phyloP scores from a whole-genome alignment of 2,888 invertebrate genomes.

The Cyrtodaria siliqua region DNA sequence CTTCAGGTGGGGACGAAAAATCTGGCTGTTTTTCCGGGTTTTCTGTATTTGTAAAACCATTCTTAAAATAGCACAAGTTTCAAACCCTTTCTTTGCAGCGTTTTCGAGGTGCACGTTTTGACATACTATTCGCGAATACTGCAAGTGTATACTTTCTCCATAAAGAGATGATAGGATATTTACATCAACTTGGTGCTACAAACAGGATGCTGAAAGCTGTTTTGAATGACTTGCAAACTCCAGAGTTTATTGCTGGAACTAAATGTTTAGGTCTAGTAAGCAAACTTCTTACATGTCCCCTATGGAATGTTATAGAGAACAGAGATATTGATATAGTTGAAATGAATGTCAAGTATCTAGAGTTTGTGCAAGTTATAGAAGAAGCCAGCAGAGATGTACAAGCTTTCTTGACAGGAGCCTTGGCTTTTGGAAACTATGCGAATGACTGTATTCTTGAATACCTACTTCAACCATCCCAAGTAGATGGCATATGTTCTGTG shows the following conservation, averaged over 20 bases:
- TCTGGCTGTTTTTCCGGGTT: slow-evolving; percentile 21
- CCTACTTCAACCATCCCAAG: neutral
- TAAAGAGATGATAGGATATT: slow-evolving; percentile 16
- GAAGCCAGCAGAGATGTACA: neutral
- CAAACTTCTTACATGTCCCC: slow-evolving; percentile 21
- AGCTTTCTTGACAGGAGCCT: neutral
- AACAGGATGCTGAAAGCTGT: too few relatives aligned
- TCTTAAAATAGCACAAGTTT: slow-evolving; percentile 19
- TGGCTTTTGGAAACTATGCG: neutral
- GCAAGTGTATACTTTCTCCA: slow-evolving; percentile 19
- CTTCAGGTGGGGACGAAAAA: slow-evolving; percentile 24
- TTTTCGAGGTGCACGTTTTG: slow-evolving; percentile 36
- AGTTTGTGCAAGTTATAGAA: neutral
- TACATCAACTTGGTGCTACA: neutral
- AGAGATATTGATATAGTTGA: neutral
- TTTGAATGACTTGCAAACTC: too few relatives aligned
- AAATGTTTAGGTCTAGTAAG: slow-evolving; percentile 21
- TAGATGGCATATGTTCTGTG: slow-evolving; percentile 7
- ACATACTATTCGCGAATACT: slow-evolving; percentile 45
- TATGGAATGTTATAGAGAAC: slow-evolving; percentile 24
- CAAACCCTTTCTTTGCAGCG: slow-evolving; percentile 18
- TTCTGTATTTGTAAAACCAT: slow-evolving; percentile 14
- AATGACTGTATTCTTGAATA: neutral
- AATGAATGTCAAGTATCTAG: neutral
- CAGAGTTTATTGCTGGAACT: too few relatives aligned